Evolutionary conservation across 2,888 invertebrate species (phyloP).

Genomic region (Ichneumoninae sp.): DNA sequence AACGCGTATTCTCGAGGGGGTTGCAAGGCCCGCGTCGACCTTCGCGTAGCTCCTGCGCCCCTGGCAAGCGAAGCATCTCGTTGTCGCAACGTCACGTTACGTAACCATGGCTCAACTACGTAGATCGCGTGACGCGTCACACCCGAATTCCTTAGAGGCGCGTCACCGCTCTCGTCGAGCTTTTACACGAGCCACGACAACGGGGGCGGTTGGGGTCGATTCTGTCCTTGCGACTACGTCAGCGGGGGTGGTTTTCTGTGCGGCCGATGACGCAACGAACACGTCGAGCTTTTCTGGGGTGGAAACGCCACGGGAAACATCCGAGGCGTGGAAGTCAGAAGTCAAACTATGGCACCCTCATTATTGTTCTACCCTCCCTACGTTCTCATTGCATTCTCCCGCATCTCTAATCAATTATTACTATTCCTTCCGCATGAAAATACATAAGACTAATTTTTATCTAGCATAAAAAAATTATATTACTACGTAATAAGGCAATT

Average conservation of each 20-base stretch:
- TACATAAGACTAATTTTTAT: neutral
- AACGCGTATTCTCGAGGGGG: slow-evolving; percentile 28
- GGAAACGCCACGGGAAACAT: slow-evolving; percentile 61
- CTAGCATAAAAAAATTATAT: neutral
- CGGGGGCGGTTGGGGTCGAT: neutral
- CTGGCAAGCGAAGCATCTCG: slow-evolving; percentile 75
- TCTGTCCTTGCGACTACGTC: slow-evolving; percentile 22
- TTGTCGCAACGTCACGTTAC: slow-evolving; percentile 76
- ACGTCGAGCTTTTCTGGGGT: slow-evolving; percentile 66
- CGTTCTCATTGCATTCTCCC: neutral
- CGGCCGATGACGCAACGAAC: slow-evolving; percentile 38
- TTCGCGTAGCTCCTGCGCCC: slow-evolving; percentile 70
- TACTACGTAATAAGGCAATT: neutral
- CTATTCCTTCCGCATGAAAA: neutral
- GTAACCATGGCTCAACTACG: slow-evolving; percentile 49
- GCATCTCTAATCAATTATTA: neutral
- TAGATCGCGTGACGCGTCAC: slow-evolving; percentile 48
- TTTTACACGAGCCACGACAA: slow-evolving; percentile 31
- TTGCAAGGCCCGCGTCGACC: slow-evolving; percentile 53
- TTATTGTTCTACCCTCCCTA: neutral
- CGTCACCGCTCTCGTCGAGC: slow-evolving; percentile 45
- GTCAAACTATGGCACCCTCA: slow-evolving; percentile 29
- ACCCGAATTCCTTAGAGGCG: slow-evolving; percentile 32
- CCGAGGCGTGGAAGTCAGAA: slow-evolving; percentile 51
- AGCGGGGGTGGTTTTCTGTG: slow-evolving; percentile 25